These are phyloP conservation scores for Panthera uncia DNA, from an alignment of 2,113 vertebrate species.

Conservation along the genomic window DNA sequence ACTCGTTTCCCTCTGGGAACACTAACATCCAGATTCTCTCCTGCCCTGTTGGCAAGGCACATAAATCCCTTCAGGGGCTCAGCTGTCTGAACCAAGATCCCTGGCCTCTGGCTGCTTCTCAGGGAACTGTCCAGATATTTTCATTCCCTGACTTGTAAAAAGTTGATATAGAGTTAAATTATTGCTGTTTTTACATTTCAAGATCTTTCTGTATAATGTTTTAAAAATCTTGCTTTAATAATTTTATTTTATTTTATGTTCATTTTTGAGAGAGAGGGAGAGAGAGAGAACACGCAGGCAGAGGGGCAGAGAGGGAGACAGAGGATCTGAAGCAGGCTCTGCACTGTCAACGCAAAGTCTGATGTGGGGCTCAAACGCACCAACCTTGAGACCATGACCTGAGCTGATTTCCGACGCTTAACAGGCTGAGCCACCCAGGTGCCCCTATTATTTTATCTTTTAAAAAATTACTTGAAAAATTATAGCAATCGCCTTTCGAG, in stretches of 20 bases:
- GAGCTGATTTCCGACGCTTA: too few species aligned
- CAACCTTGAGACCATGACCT: too few species aligned
- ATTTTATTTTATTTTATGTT: background rate
- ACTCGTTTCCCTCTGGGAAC: background rate
- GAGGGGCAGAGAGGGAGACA: too few species aligned
- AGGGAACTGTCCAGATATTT: background rate
- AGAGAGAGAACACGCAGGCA: too few species aligned
- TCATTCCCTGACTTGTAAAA: background rate
- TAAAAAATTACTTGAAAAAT: background rate
- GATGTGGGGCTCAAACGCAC: too few species aligned
- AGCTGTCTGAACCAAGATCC: background rate
- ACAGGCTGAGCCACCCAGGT: too few species aligned
- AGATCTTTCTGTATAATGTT: background rate
- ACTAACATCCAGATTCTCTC: background rate
- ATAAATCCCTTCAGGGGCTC: background rate
- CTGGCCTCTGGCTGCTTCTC: background rate
- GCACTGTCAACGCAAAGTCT: too few species aligned
- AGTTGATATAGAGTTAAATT: background rate
- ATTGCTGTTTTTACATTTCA: background rate
- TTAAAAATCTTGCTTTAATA: background rate
- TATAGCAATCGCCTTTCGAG: background rate
- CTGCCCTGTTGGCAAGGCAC: background rate
- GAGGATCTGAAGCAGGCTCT: too few species aligned
- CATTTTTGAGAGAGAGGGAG: too few species aligned
- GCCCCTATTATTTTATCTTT: background rate